These are phyloP conservation scores for Contarinia nasturtii DNA, from an alignment of 1,140 invertebrate species.

Conservation along the genomic window DNA sequence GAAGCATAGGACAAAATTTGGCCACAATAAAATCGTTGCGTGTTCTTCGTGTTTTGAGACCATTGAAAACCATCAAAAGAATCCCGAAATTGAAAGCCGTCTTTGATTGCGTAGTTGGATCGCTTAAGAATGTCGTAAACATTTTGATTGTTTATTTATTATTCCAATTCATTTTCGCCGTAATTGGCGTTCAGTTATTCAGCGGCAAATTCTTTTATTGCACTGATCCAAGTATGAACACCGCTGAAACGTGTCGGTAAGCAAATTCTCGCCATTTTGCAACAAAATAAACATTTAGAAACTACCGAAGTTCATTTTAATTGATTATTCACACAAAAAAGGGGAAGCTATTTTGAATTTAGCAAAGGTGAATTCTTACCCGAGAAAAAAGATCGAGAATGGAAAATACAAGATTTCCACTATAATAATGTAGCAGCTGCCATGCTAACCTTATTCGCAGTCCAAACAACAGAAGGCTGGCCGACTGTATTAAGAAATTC, in stretches of 20 bases:
- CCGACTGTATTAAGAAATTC: constrained; percentile 97
- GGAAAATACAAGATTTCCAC: constrained; percentile 85
- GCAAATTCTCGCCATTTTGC: constrained; percentile 24
- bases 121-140: constrained; percentile 99
- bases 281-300: no score
- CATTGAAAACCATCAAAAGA: constrained; percentile 99
- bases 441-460: constrained; percentile 96
- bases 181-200: constrained; percentile 99
- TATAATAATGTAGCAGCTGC: constrained; percentile 97
- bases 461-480: constrained; percentile 99
- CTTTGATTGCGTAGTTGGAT: constrained; percentile 99
- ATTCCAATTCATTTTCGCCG: constrained; percentile 99
- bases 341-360: neutral
- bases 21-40: constrained; percentile 98
- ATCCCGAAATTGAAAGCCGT: constrained; percentile 98
- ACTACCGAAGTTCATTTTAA: neutral
- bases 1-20: constrained; percentile 51
- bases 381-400: constrained; percentile 58
- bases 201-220: constrained; percentile 99
- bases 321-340: no score
- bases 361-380: constrained; percentile 34
- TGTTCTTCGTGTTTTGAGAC: constrained; percentile 92
- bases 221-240: constrained; percentile 96
- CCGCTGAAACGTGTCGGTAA: constrained; percentile 86
- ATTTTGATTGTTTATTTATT: constrained; percentile 99